A percentile compares a stretch with the other conserved stretches of the same genome.
phyloP scores from a whole-genome alignment of 2,113 vertebrate genomes.

The Donacobius atricapilla region DNA sequence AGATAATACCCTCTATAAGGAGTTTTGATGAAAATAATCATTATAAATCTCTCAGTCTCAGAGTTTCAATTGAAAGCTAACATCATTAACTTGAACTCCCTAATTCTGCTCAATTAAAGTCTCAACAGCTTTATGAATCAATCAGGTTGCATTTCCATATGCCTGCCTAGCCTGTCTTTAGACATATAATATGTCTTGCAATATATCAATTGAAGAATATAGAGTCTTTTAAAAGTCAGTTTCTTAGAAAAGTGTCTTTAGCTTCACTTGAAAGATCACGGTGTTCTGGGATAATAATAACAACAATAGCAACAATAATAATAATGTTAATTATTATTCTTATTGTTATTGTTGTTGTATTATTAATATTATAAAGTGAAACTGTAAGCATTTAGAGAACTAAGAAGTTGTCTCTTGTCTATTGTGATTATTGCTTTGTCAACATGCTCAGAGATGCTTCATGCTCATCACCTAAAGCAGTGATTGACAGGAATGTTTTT shows the following conservation, averaged over 20 bases:
- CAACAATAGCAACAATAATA: background rate
- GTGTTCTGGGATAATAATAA: background rate
- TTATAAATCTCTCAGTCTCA: background rate
- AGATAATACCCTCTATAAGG: background rate
- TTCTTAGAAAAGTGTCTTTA: background rate
- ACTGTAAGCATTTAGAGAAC: background rate
- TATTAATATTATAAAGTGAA: background rate
- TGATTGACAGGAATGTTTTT: background rate
- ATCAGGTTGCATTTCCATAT: background rate
- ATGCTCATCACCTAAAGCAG: background rate
- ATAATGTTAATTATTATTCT: too few species aligned
- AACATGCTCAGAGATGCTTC: background rate
- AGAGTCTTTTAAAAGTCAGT: background rate
- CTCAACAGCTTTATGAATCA: conserved; percentile 26
- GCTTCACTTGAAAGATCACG: background rate
- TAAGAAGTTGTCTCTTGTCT: background rate
- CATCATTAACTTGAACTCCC: background rate
- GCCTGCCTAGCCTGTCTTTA: background rate
- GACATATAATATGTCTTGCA: background rate
- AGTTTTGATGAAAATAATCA: background rate
- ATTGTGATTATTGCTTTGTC: background rate
- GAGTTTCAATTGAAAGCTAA: conserved; percentile 17
- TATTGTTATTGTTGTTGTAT: too few species aligned
- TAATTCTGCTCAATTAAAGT: conserved; percentile 12
- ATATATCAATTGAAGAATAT: background rate